Evolutionary conservation across 2,888 invertebrate genomes (phyloP), one percentile per base, ranked within the genome.

Genomic region (Pyrochroa serraticornis): DNA sequence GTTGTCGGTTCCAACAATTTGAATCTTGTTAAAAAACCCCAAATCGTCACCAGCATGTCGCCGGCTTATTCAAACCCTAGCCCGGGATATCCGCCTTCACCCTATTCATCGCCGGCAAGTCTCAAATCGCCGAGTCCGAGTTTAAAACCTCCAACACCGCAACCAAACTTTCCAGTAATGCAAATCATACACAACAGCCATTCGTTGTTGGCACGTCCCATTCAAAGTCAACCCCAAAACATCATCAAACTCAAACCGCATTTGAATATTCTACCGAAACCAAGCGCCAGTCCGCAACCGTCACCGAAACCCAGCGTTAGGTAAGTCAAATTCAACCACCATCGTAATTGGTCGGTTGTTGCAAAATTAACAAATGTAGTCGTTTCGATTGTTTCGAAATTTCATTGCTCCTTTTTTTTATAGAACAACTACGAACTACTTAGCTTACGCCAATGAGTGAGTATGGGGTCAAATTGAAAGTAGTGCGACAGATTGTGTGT

Each of bases 1-100:
- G 77, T 80, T 49, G 76, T 80, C 43, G 80, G 80, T 52, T 79
- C 79, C 22, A 80, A 80, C 57, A 80, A 80, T 59, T 67, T 80
- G 43, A 78, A 78, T 65, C 71, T 80, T 44, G 79, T 80, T 33
- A 80, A 79, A 67, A 80, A 79, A 60, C 79, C 78, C 7, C 76
- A 77, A 64, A 70, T 76, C 33, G 69, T 78, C 9, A 73, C 75
- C 30, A 75, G 66, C 54, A 75, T 77, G 73, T 77, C 77, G 36
- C 79, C 78, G 49, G 78, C 75, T 10, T 79, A 78, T 64, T 59
- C 73, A 6, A 72, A 72, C 58, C 70, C 73, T 6, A 71, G 71
- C 51, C 73, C 73, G 3, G 66, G 70, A n/a, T 78, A 78, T 62
- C 77, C 78, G 3, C 75, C 71, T 30, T 77, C 77, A 2, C 78